Percentiles rank a stretch among this genome's conserved stretches.
These are phyloP conservation scores for Stenodema calcarata DNA, from an alignment of 2,888 invertebrate species.

Conservation along the genomic window DNA sequence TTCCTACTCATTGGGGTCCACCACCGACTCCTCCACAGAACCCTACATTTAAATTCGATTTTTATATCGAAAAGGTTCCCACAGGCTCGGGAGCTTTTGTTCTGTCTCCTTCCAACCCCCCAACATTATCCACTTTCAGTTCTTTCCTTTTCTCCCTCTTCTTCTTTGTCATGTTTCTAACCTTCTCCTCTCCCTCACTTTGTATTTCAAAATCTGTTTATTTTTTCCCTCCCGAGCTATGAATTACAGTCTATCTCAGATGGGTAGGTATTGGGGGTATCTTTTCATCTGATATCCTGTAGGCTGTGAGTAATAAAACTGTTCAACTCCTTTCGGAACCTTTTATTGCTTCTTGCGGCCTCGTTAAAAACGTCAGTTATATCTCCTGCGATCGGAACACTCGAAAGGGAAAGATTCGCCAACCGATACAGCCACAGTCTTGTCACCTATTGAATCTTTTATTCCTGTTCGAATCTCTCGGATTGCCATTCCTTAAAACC, in stretches of 20 bases:
- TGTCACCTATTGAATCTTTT: neutral
- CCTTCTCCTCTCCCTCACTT: neutral
- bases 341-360: constrained; percentile 33
- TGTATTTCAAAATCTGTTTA: constrained; percentile 3
- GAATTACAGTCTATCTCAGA: constrained; percentile 14
- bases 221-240: neutral
- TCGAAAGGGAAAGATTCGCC: neutral
- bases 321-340: constrained; percentile 3
- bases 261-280: constrained; percentile 7
- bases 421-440: neutral
- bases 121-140: constrained; percentile 29
- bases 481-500: neutral
- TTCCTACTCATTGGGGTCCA: constrained; percentile 10
- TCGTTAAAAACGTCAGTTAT: constrained; percentile 42
- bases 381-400: constrained; percentile 29
- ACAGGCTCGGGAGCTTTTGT: constrained; percentile 34
- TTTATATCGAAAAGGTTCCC: constrained; percentile 48
- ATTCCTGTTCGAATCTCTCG: neutral
- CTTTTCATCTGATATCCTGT: constrained; percentile 37
- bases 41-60: constrained; percentile 52
- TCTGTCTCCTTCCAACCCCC: constrained; percentile 15
- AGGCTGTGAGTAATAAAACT: constrained; percentile 32
- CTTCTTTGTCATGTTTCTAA: constrained; percentile 23
- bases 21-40: neutral
- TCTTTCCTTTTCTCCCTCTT: neutral